Evolutionary conservation across 2,888 invertebrate genomes (phyloP), one percentile per base, ranked within the genome.

Genomic region (Calephelis perditalis): DNA sequence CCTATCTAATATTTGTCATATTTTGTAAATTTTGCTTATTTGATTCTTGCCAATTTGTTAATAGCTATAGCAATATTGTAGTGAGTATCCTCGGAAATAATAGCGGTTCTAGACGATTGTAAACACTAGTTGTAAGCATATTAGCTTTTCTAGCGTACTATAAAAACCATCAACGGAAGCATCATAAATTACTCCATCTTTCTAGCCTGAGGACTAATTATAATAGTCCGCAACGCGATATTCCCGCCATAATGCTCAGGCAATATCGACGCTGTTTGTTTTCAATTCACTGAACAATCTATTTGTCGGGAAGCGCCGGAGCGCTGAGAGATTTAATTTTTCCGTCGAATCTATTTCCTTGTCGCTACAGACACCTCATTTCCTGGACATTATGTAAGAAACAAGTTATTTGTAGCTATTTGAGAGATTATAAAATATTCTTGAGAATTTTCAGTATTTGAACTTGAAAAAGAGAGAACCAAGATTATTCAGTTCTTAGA

Each of bases 351-450:
- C 59, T 61, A 68, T 68, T 67, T 62, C 43, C 62, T 56, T 60
- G 60, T 35, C 64, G 66, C 73, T 71, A 70, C 70, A 73, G 77
- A 76, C 73, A 75, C 77, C 74, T 76, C 76, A 74, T 77, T 77
- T 75, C 72, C 70, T 71, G 73, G 77, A 78, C 63, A 68, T 67
- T 65, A 67, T 65, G 52, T 56, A 40, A 44, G 11, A 15, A 56
- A 56, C 44, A 44, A 44, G 26, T 56, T 43, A 44, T 43, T 44
- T 52, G 26, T 52, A 52, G 49, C 10, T 35, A 52, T 52, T 10
- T 52, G 5, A 35, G 26, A 35, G 9, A 9, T 52, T 52, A 26
- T 26, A 26, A 26, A 26, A 26, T 26, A 26, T 26, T 26, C 2
- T 26, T 26, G 3, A 26, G 26, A 26, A 26, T 26, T 26, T 26